Base-by-base conservation (phyloP, 2,888 invertebrate genomes). In the Ornithoptera alexandrae region DNA sequence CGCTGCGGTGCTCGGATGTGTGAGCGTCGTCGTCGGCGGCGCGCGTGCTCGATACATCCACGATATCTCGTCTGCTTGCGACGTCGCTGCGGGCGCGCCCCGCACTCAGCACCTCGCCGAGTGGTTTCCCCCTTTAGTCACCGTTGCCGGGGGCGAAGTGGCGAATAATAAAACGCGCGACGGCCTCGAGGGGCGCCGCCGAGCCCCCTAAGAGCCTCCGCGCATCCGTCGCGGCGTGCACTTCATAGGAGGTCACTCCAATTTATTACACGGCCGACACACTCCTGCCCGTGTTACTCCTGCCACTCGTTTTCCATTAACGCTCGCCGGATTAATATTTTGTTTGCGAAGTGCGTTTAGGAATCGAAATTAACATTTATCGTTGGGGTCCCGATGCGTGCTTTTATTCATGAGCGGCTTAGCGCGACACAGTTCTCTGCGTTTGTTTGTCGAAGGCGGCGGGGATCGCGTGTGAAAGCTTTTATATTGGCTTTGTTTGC, bases 331-430 rank as follows among this genome's bases (percentile, higher is more conserved):
- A 91, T 91, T 92, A 92, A 91, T 90, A 91, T 91, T 92, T 86
- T 90, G 90, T 90, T 91, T 89, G 89, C 89, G 82, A 87, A 86
- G 89, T 88, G 88, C 82, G 89, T 84, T 87, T 85, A 83, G 88
- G 89, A 39, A 90, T 88, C 84, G 89, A 89, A 92, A 91, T 92
- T 92, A 90, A 90, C 92, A 91, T 92, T 92, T 91, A 91, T 91
- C 84, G 88, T 84, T 87, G 85, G 90, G 91, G 90, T 88, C 87
- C 84, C 83, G 85, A 84, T 86, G 86, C 86, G 85, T 87, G 88
- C 87, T 89, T 90, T 89, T 91, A 91, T 91, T 91, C 91, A 91
- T 90, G 90, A 90, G 89, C 87, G 86, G 88, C 90, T 90, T 89
- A 90, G 80, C 84, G 83, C 84, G 84, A 87, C 87, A 90, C 90